These are phyloP conservation scores for Papilio helenus DNA, from an alignment of 1,140 invertebrate genomes.

Conservation along the genomic window DNA sequence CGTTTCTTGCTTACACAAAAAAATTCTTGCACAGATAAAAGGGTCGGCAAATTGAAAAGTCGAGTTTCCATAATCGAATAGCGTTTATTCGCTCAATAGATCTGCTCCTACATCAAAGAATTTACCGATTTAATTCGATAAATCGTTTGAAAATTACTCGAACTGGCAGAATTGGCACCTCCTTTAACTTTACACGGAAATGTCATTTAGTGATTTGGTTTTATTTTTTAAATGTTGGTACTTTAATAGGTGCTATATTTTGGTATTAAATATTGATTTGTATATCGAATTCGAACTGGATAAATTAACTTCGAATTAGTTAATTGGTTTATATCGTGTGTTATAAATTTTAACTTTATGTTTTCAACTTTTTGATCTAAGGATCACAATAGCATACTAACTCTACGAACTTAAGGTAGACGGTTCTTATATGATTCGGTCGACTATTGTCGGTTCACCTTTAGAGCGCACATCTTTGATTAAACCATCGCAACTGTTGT, in stretches of 20 bases:
- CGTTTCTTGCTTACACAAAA: conserved; percentile 64
- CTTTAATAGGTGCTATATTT: not conserved
- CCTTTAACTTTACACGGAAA: conserved; percentile 66
- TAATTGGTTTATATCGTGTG: no score
- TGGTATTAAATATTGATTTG: conserved; percentile 6
- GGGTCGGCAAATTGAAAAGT: conserved; percentile 78
- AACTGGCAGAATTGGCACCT: conserved; percentile 70
- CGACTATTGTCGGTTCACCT: no score
- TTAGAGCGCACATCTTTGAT: no score
- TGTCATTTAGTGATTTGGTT: conserved; percentile 63
- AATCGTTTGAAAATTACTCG: conserved; percentile 74
- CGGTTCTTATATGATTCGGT: no score
- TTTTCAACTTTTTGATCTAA: no score
- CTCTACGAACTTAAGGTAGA: no score
- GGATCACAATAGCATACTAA: not conserved
- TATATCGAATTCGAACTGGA: no score
- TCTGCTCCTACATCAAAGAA: conserved; percentile 71
- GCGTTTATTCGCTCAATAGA: conserved; percentile 61
- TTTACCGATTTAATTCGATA: conserved; percentile 74
- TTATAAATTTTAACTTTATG: no score
- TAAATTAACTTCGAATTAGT: no score
- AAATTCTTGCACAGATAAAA: conserved; percentile 62
- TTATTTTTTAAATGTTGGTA: conserved; percentile 29
- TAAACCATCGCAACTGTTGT: no score
- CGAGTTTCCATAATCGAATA: conserved; percentile 77